Base-by-base conservation (phyloP, 2,797 vertebrate species). In the Lepus townsendii region DNA sequence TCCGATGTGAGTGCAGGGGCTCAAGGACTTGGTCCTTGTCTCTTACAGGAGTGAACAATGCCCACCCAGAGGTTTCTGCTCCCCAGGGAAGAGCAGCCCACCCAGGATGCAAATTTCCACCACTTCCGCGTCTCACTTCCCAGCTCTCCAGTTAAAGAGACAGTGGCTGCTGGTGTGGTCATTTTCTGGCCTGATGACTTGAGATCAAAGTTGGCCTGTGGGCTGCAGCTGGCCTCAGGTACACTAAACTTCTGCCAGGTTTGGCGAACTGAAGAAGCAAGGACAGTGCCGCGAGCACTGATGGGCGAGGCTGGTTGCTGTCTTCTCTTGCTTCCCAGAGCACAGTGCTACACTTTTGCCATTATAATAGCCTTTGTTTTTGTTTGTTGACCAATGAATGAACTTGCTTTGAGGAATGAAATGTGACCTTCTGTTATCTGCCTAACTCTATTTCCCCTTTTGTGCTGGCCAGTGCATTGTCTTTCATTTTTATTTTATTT, bases 351-450 rank as follows among this genome's bases (percentile, higher is more conserved):
- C 66, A 24, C 63, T 27, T 69, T 69, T 75, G 2, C 65, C 86
- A 4, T 52, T 90, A 16, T 30, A 80, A 24, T 50, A 66, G 38
- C 38, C 20, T 85, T 35, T 95, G 83, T 30, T 77, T 91, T 79
- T 24, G 60, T 27, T 92, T 90, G 12, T 73, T 92, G 80, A 73
- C 62, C 83, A 35, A 62, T 87, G 78, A 57, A 14, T n/a, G n/a
- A 79, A 30, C 42, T 65, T 57, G 57, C 7, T 69, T 86, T 52
- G n/a, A 24, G 8, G 47, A 22, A 3, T 35, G 11, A 5, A 63
- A 52, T 71, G 38, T 63, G 72, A 2, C 24, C 76, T 26, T 76
- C 17, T 22, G 3, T 47, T 42, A 57, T 17, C 38, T 95, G 30
- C 38, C 65, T 73, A 50, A 80, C 47, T 79, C 50, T 62, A 9